phyloP scores from a whole-genome alignment of 1,140 invertebrate genomes.

The Yoshiicerus persimilis region DNA sequence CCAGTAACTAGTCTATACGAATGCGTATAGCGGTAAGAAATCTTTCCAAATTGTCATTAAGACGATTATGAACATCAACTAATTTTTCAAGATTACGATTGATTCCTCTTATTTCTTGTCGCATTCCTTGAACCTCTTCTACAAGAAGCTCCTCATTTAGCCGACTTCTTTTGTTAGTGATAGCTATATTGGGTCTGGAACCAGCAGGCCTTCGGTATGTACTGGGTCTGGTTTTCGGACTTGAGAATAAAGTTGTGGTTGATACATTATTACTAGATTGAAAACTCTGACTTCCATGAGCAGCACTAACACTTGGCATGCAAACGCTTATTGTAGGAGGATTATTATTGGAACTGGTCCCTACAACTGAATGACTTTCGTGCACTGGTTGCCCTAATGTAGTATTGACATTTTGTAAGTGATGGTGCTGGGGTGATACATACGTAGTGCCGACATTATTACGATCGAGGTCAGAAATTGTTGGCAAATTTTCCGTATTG shows the following conservation, averaged over 20 bases:
- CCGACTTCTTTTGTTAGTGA: neutral
- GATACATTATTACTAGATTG: neutral
- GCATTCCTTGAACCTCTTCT: constrained; percentile 22
- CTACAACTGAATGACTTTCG: neutral
- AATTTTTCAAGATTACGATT: constrained; percentile 15
- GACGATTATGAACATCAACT: constrained; percentile 27
- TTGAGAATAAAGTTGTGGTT: neutral
- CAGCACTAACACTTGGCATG: neutral
- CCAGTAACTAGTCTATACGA: neutral
- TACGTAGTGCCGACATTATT: neutral
- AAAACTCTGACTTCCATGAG: neutral
- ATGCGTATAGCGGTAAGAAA: constrained; percentile 21
- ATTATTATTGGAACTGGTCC: neutral
- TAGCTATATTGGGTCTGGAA: neutral
- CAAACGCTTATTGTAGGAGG: neutral
- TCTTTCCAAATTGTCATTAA: constrained; percentile 25
- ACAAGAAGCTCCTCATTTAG: constrained; percentile 13
- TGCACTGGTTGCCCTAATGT: neutral
- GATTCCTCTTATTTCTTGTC: constrained; percentile 5
- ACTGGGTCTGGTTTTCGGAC: neutral
- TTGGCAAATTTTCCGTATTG: neutral
- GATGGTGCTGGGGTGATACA: neutral
- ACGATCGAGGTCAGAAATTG: neutral
- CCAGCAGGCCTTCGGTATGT: neutral
- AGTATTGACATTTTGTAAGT: neutral